These are phyloP conservation scores for Astreopora myriophthalma DNA, from an alignment of 64 coral and sea anemone genomes.

Conservation along the genomic window DNA sequence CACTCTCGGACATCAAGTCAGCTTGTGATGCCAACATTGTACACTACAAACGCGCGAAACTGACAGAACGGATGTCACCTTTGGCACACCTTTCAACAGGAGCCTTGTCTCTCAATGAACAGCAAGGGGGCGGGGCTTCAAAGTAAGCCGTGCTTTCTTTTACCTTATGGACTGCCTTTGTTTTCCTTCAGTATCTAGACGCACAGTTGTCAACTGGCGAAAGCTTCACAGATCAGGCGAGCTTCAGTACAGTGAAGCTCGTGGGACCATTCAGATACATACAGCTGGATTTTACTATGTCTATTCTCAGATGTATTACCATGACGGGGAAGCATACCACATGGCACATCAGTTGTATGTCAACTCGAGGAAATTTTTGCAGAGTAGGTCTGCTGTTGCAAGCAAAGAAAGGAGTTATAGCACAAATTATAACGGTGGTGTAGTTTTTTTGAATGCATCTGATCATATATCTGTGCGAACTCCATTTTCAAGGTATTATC, in stretches of 20 bases:
- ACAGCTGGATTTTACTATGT: constrained; percentile 60
- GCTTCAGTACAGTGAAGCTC: constrained; percentile 14
- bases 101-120: too few relatives aligned
- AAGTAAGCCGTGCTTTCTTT: neutral
- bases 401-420: constrained; percentile 20
- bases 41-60: neutral
- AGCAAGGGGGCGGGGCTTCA: too few relatives aligned
- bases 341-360: constrained; percentile 34
- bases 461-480: constrained; percentile 48
- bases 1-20: neutral
- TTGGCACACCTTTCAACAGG: too few relatives aligned
- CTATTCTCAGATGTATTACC: constrained; percentile 61
- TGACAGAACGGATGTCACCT: neutral
- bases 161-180: neutral
- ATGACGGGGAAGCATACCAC: constrained; percentile 25
- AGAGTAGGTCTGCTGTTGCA: constrained; percentile 11
- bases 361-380: constrained; percentile 21
- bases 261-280: neutral
- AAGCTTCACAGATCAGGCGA: constrained; percentile 40
- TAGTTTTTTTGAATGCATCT: constrained; percentile 10
- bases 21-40: too few relatives aligned
- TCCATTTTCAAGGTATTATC: neutral
- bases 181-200: constrained; percentile 8
- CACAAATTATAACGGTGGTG: constrained; percentile 55
- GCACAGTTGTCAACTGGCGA: constrained; percentile 20